These are phyloP conservation scores for Dissostichus mawsoni DNA, from an alignment of 2,113 vertebrate genomes.

Conservation along the genomic window DNA sequence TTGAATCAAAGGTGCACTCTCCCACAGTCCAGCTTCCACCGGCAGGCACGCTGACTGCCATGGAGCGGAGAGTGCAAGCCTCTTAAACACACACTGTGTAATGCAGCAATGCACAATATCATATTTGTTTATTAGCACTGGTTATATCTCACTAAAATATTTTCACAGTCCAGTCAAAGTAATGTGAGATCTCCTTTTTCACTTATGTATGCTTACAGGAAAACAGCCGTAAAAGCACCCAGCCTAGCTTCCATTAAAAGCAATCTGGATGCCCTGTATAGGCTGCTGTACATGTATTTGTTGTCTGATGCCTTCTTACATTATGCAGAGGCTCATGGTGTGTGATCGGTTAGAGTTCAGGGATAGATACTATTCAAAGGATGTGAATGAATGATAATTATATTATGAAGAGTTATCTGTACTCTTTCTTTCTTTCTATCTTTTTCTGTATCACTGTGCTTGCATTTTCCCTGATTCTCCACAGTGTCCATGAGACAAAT, in stretches of 20 bases:
- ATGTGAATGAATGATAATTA: constrained; percentile 38
- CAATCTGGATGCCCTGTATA: constrained; percentile 44
- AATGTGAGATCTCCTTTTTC: constrained; percentile 59
- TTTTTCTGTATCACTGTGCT: constrained; percentile 42
- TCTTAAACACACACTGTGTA: constrained; percentile 12
- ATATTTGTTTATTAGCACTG: constrained; percentile 44
- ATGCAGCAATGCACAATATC: constrained; percentile 20
- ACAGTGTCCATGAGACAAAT: constrained; percentile 69
- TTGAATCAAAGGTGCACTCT: constrained; percentile 75
- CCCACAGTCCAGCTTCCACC: constrained; percentile 37
- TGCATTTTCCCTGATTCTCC: constrained; percentile 67
- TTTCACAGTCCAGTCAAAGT: constrained; percentile 54
- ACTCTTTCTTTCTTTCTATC: constrained; percentile 9
- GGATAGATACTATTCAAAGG: constrained; percentile 6
- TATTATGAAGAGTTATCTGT: neutral
- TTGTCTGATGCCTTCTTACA: constrained; percentile 52
- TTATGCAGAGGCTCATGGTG: constrained; percentile 1
- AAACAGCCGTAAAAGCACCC: constrained; percentile 68
- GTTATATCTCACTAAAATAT: constrained; percentile 42
- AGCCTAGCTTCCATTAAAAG: constrained; percentile 67
- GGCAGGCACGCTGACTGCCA: constrained; percentile 16
- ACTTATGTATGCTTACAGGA: constrained; percentile 70
- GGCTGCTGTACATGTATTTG: constrained; percentile 51
- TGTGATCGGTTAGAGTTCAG: constrained; percentile 12
- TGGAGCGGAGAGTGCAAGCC: constrained; percentile 4